Conservation (phyloP, 2,797 vertebrate genomes). For the Sebastes reedi region DNA sequence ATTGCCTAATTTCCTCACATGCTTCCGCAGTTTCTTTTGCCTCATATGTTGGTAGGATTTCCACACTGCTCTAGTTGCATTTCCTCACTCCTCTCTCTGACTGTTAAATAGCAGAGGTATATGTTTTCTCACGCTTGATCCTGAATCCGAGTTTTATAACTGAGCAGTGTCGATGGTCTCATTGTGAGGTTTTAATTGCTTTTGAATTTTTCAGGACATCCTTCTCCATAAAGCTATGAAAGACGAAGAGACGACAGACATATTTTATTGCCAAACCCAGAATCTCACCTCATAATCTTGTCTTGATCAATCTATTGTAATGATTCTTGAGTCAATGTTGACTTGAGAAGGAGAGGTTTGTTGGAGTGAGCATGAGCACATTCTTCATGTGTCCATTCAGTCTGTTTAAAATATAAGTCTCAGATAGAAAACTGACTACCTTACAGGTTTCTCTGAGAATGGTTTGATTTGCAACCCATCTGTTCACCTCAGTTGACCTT, state of each 20-base stretch:
- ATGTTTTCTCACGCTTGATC: not conserved
- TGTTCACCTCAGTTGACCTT: not conserved
- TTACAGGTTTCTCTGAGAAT: not conserved
- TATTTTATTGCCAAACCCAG: not conserved
- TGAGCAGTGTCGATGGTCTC: not conserved
- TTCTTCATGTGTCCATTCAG: not conserved
- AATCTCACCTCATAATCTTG: conserved; percentile 10
- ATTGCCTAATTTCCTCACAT: not conserved
- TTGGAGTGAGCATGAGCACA: not conserved
- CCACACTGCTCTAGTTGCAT: conserved; percentile 38
- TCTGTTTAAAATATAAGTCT: not conserved
- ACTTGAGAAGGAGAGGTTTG: conserved; percentile 15
- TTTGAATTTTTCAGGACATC: not conserved
- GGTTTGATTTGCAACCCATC: conserved; percentile 1
- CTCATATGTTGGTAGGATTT: conserved; percentile 30
- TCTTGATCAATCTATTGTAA: not conserved
- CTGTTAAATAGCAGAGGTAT: not conserved
- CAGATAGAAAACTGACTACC: not conserved
- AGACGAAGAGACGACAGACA: not conserved
- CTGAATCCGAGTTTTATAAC: not conserved
- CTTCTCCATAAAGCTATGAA: conserved; percentile 17
- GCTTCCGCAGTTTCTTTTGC: conserved; percentile 20
- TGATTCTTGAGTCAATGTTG: conserved; percentile 48
- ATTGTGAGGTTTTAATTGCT: conserved; percentile 6
- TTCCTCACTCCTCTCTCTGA: conserved; percentile 14